phyloP scores from a whole-genome alignment of 2,113 vertebrate genomes.

The Salvator merianae region DNA sequence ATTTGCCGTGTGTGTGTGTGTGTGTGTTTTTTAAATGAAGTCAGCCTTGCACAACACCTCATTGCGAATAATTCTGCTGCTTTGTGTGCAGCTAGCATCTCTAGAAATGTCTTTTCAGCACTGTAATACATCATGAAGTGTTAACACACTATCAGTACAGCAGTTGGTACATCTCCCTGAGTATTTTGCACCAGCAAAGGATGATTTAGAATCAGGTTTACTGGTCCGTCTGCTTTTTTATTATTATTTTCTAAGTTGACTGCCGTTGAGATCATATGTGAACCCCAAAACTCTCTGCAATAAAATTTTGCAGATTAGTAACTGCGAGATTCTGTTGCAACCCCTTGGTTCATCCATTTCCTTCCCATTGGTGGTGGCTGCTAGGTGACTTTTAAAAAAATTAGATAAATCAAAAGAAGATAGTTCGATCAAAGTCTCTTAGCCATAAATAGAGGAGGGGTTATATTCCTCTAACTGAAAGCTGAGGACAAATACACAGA shows the following conservation, averaged over 20 bases:
- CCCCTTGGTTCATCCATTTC: background rate
- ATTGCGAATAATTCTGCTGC: background rate
- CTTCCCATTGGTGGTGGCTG: background rate
- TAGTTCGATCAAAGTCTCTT: background rate
- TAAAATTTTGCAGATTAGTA: background rate
- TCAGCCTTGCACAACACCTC: background rate
- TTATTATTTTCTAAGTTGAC: background rate
- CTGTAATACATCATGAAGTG: background rate
- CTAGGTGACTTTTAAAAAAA: background rate
- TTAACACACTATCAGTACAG: background rate
- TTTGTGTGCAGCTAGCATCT: background rate
- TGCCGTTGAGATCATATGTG: background rate
- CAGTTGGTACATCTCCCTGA: background rate
- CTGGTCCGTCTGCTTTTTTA: background rate
- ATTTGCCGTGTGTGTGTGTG: constrained; percentile 1
- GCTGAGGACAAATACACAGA: background rate
- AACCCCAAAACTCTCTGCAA: background rate
- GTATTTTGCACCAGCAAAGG: background rate
- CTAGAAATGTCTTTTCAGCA: background rate
- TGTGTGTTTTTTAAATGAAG: background rate
- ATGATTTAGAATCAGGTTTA: background rate
- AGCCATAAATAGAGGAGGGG: background rate
- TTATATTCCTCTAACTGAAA: background rate
- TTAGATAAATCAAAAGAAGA: background rate
- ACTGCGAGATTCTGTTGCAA: background rate